Base-by-base conservation (phyloP, 2,888 invertebrate genomes). In the Pyrrhia umbra region DNA sequence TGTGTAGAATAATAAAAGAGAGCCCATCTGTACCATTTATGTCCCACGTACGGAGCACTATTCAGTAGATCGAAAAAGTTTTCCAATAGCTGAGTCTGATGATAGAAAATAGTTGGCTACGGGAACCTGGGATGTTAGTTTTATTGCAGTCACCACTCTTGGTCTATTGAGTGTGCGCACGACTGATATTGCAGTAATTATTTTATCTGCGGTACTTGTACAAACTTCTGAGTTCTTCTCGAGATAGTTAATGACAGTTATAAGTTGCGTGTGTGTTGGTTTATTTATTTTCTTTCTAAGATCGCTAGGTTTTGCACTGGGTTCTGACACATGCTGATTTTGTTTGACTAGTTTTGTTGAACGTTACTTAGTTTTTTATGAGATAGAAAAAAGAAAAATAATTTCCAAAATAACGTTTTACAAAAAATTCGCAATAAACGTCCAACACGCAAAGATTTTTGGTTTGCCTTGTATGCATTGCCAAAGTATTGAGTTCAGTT, bases 61-160 rank as follows among this genome's bases (percentile, higher is more conserved):
- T 90, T 91, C 89, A 89, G 85, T 85, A 88, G 91, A 92, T 92
- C 91, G 92, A 91, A 92, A 94, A 94, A 94, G 85, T 94, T 94
- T 94, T 93, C 93, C 92, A 94, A 93, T 93, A 92, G 87, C 86
- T 84, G 83, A 83, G 84, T 85, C 86, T 90, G 91, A 92, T 92
- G 92, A 92, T 90, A 92, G 92, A 86, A 90, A 92, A 91, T 90
- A 89, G 90, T 91, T 90, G 88, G 84, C 77, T 77, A 77, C 77
- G 79, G 81, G 79, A 82, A 87, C 88, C 89, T 85, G 83, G 75
- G 79, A 81, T 84, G 83, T 85, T 88, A 89, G 82, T 91, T 91
- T 91, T 90, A 90, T 90, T 89, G 88, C 84, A 85, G 84, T 87
- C 85, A 83, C 79, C 77, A 67, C 72, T 75, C 70, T 16, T 56